Evolutionary conservation across 2,888 invertebrate species (phyloP).

Genomic region (Andricus curvator): DNA sequence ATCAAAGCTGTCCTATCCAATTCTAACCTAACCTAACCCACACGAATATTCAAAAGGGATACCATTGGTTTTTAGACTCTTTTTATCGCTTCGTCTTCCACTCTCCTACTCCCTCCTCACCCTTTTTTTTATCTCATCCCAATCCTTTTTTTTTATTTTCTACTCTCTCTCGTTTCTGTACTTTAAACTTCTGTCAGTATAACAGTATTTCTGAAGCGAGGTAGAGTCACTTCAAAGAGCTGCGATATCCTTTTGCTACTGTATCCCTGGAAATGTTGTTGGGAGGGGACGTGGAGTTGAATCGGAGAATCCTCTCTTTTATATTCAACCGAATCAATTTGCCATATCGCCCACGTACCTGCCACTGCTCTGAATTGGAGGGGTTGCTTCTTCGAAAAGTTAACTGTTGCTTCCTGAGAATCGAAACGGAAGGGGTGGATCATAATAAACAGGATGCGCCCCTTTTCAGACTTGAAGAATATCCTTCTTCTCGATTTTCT

Average conservation of each 20-base stretch:
- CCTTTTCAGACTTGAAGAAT: background rate
- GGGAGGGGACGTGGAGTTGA: background rate
- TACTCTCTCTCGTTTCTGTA: background rate
- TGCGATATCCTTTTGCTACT: background rate
- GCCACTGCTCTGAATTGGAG: background rate
- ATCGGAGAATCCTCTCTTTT: constrained; percentile 21
- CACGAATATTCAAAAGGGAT: background rate
- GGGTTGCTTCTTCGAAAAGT: background rate
- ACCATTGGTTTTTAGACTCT: background rate
- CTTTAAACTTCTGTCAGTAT: constrained; percentile 8
- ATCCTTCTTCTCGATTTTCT: background rate
- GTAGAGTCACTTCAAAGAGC: constrained; percentile 18
- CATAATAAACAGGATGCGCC: background rate
- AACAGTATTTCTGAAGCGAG: constrained; percentile 20
- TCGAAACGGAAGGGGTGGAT: background rate
- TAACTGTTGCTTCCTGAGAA: background rate
- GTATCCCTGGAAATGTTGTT: background rate
- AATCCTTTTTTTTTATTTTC: background rate
- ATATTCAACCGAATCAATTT: constrained; percentile 27
- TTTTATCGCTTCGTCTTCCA: background rate
- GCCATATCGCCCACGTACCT: background rate
- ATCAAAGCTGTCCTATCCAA: background rate
- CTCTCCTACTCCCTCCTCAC: too few species aligned
- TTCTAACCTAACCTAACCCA: constrained; percentile 5
- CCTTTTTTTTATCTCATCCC: background rate